phyloP scores from a whole-genome alignment of 2,888 invertebrate genomes.

The Acanthoscelides obtectus region DNA sequence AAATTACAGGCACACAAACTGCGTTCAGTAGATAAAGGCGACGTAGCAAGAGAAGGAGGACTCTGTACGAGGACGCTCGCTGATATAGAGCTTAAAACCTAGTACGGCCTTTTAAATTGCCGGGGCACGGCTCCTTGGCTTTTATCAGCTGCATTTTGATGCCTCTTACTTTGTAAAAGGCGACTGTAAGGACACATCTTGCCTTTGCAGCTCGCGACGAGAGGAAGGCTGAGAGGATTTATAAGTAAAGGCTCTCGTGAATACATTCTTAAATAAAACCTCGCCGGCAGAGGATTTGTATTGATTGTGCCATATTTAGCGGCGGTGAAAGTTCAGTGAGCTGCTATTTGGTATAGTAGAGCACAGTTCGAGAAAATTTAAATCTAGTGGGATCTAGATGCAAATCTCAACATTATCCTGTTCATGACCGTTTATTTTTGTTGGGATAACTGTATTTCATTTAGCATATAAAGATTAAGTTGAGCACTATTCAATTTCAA shows the following conservation, averaged over 20 bases:
- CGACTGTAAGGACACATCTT: background rate
- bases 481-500: too few relatives aligned
- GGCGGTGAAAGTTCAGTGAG: background rate
- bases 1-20: background rate
- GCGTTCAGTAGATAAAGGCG: background rate
- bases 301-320: background rate
- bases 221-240: background rate
- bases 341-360: background rate
- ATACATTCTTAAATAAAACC: background rate
- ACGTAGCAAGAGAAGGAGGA: background rate
- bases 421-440: too few relatives aligned
- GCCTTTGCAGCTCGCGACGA: background rate
- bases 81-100: background rate
- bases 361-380: too few relatives aligned
- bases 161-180: background rate
- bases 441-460: too few relatives aligned
- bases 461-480: too few relatives aligned
- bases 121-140: background rate
- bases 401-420: too few relatives aligned
- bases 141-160: background rate
- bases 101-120: background rate
- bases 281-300: background rate
- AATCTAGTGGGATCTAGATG: too few relatives aligned
- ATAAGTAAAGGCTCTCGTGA: background rate
- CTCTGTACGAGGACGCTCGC: background rate